Percentiles rank a stretch among this genome's conserved stretches.
phyloP scores from a whole-genome alignment of 2,113 vertebrate genomes.

The Oophaga pumilio region DNA sequence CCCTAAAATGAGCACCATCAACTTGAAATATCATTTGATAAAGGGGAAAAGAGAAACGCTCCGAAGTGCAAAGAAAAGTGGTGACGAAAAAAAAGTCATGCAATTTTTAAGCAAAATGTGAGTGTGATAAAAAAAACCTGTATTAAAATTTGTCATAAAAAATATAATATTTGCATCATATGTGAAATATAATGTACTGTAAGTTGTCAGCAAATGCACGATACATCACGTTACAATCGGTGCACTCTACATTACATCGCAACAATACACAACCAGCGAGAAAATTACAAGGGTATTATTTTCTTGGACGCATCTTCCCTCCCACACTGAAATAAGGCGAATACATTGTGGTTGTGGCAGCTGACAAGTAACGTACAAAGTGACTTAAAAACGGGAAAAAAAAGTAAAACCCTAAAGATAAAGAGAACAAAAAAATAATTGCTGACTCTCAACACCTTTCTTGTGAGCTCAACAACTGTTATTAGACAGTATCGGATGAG shows the following conservation, averaged over 20 bases:
- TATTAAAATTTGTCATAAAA: no score
- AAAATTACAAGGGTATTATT: conserved; percentile 29
- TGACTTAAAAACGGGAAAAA: background rate
- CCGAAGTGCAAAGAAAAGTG: no score
- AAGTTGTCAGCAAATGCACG: background rate
- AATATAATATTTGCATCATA: no score
- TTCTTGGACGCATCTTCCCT: background rate
- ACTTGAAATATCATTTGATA: no score
- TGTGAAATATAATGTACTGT: background rate
- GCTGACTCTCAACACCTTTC: background rate
- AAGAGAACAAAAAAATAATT: background rate
- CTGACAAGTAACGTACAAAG: conserved; percentile 30
- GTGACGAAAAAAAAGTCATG: no score
- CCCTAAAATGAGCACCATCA: no score
- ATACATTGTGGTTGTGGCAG: conserved; percentile 29
- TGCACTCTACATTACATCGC: background rate
- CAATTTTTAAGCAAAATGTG: no score
- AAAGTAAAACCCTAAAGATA: conserved; percentile 1
- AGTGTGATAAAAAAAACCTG: no score
- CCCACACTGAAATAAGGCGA: background rate
- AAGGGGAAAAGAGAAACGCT: no score
- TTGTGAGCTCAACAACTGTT: conserved; percentile 20
- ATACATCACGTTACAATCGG: background rate
- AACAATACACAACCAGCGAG: background rate
- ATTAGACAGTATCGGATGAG: background rate